phyloP scores from a whole-genome alignment of 2,113 vertebrate genomes.

The Tauraco erythrolophus region DNA sequence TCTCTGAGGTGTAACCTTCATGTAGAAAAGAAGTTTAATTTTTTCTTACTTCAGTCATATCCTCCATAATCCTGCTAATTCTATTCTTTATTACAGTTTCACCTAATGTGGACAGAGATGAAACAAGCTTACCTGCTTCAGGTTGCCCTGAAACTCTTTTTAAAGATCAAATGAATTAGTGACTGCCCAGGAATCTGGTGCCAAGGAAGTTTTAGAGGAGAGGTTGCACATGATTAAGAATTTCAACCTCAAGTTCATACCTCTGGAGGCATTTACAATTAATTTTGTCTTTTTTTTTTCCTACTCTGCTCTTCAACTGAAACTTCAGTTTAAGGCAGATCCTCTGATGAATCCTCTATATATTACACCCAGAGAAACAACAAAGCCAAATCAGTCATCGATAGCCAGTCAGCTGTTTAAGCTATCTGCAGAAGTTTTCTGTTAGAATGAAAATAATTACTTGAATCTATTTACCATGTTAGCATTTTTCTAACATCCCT shows the following conservation, averaged over 20 bases:
- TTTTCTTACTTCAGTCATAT: not conserved
- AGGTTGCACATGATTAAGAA: not conserved
- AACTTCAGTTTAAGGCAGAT: not conserved
- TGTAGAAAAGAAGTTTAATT: not conserved
- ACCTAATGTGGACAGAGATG: not conserved
- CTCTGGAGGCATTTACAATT: not conserved
- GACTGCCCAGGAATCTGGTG: not conserved
- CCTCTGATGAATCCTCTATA: not conserved
- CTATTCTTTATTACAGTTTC: not conserved
- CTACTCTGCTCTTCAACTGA: not conserved
- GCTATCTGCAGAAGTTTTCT: not conserved
- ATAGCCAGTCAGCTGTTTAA: not conserved
- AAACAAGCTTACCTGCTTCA: not conserved
- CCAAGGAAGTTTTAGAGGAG: not conserved
- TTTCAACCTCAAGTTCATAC: not conserved
- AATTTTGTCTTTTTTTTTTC: not conserved
- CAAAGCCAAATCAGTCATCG: not conserved
- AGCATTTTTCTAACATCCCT: not conserved
- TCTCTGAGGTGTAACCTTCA: not conserved
- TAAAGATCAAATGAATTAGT: not conserved
- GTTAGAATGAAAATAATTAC: not conserved
- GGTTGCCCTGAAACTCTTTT: not conserved
- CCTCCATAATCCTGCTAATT: not conserved
- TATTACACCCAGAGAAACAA: not conserved
- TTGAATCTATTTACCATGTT: not conserved